Evolutionary conservation across 2,797 vertebrate genomes (phyloP).

Genomic region (Artibeus jamaicensis): DNA sequence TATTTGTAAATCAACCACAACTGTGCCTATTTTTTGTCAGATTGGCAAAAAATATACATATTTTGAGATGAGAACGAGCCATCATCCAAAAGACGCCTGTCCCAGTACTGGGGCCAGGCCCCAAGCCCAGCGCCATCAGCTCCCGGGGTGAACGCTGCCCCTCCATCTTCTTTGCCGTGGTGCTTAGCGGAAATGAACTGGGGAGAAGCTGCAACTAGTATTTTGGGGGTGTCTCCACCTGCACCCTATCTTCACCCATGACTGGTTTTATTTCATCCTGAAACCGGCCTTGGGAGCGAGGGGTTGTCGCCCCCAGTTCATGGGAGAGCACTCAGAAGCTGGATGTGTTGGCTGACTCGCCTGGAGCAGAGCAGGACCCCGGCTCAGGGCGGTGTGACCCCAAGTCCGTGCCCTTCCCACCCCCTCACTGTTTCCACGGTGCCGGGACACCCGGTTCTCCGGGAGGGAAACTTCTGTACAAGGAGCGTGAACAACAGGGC

Average conservation of each 20-base stretch:
- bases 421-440: rapidly evolving
- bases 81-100: background rate
- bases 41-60: background rate
- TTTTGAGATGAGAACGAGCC: background rate
- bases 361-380: background rate
- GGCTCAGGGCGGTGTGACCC: background rate
- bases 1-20: background rate
- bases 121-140: background rate
- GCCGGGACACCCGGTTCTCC: background rate
- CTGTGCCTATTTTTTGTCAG: background rate
- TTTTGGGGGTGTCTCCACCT: background rate
- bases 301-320: background rate
- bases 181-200: background rate
- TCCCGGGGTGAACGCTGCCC: rapidly evolving
- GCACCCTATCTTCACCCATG: background rate
- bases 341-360: background rate
- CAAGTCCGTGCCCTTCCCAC: background rate
- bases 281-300: background rate
- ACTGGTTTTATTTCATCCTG: background rate
- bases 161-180: background rate
- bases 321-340: background rate
- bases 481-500: background rate
- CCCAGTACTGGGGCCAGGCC: background rate
- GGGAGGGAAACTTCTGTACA: background rate
- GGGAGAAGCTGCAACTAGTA: background rate